Conservation (phyloP, 2,113 vertebrate species). For the Lethenteron camtschaticum region DNA sequence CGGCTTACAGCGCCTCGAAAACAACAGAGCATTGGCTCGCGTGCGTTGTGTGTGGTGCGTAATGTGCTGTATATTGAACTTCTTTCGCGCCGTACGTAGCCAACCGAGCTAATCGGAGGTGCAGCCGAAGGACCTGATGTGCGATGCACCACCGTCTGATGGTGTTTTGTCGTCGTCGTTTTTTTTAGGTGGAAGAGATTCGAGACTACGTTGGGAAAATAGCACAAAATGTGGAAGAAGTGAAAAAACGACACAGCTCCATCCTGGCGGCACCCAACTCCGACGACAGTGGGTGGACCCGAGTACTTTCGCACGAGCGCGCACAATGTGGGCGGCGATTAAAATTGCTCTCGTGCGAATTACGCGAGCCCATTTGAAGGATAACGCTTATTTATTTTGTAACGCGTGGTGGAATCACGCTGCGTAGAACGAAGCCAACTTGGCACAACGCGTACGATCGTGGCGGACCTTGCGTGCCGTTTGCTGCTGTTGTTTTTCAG, state of each 20-base stretch:
- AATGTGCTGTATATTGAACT: not conserved
- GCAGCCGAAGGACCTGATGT: not conserved
- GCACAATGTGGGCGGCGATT: not conserved
- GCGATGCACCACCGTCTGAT: not conserved
- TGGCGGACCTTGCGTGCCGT: no score
- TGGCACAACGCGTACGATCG: no score
- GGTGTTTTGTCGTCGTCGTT: not conserved
- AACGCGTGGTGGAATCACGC: no score
- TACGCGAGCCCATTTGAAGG: not conserved
- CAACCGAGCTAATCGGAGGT: not conserved
- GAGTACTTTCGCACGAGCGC: not conserved
- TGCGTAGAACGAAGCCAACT: no score
- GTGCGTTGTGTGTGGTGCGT: not conserved
- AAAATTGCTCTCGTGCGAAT: not conserved
- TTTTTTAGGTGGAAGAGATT: conserved; percentile 57
- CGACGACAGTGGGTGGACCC: conserved; percentile 44
- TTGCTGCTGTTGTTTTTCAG: no score
- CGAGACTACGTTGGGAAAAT: conserved; percentile 44
- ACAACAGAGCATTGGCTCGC: conserved; percentile 1
- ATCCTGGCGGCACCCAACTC: conserved; percentile 78
- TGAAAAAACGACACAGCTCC: conserved; percentile 70
- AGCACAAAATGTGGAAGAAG: conserved; percentile 47
- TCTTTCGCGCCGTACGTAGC: not conserved
- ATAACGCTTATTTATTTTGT: not conserved
- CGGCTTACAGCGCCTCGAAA: no score